Base-by-base conservation (phyloP, 1,140 invertebrate genomes). In the Anastrepha ludens region DNA sequence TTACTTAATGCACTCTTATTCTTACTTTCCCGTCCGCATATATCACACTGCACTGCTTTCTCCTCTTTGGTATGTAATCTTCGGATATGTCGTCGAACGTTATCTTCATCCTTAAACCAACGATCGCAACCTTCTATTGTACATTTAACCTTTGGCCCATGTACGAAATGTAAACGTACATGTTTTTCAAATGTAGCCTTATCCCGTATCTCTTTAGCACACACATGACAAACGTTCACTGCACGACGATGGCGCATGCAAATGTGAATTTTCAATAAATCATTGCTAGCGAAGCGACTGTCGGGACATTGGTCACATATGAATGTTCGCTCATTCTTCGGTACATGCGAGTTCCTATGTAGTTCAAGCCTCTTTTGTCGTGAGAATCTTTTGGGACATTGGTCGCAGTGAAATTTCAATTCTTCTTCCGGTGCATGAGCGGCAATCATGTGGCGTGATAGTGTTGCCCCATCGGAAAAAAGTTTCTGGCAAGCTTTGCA, bases 151-250 rank as follows among this genome's bases (percentile, higher is more conserved):
- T 90, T 91, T 2, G 91, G 92, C 2, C 90, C 91, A 64, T 92
- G 91, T 86, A 91, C 92, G 11, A 91, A 92, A 86, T 93, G 92
- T 87, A 91, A 89, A 13, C 92, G 92, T 20, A 92, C 92, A 88
- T 93, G 92, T 60, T 92, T 93, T 65, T 92, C 91, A 60, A 93
- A 93, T 11, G 91, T 89, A 9, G 90, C 89, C 70, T 93, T 93
- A 50, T 92, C 92, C 59, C 90, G 90, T 60, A 93, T 93, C 29
- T 90, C 90, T 60, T 93, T 93, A 6, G 91, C 92, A 59, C 92
- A 93, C 13, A 93, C 91, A 88, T 92, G 91, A 58, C 92, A 93
- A 9, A 93, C 89, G 86, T 93, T 92, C 1, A 90, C 88, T n/a
- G 89, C 91, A 62, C 90, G 90, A 17, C 90, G 89, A 86, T 92